phyloP scores from a whole-genome alignment of 2,113 vertebrate genomes.

The Apodemus speciosus region DNA sequence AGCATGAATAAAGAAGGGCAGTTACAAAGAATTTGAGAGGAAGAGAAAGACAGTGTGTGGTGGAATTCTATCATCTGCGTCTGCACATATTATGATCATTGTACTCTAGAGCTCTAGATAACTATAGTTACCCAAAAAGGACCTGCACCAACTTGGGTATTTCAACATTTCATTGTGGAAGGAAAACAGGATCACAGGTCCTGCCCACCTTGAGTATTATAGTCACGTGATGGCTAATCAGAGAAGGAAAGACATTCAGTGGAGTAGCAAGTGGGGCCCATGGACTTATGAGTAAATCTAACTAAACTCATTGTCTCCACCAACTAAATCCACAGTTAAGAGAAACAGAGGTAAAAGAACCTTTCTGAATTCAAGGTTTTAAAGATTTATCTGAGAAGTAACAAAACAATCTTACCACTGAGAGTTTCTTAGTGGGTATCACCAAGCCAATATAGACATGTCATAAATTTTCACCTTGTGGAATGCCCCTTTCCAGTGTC shows the following conservation, averaged over 20 bases:
- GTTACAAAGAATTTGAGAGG: neutral
- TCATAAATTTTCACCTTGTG: neutral
- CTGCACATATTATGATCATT: too few species aligned
- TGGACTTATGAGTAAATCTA: neutral
- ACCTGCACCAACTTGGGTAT: neutral
- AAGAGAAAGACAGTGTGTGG: neutral
- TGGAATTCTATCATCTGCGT: neutral
- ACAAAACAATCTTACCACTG: conserved; percentile 14
- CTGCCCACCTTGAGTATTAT: neutral
- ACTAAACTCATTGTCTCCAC: neutral
- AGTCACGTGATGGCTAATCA: neutral
- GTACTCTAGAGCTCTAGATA: neutral
- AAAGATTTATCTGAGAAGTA: neutral
- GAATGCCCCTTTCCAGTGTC: neutral
- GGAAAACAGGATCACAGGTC: neutral
- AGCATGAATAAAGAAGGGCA: neutral
- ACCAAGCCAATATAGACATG: neutral
- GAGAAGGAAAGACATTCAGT: neutral
- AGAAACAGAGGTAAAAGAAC: neutral
- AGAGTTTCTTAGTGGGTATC: conserved; percentile 33
- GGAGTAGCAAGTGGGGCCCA: too few species aligned
- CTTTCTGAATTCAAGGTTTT: neutral
- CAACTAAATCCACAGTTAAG: neutral
- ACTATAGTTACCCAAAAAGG: neutral
- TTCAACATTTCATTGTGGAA: neutral